phyloP scores from a whole-genome alignment of 53 echinoderm and acorn worm species.

The Mesocentrotus franciscanus region DNA sequence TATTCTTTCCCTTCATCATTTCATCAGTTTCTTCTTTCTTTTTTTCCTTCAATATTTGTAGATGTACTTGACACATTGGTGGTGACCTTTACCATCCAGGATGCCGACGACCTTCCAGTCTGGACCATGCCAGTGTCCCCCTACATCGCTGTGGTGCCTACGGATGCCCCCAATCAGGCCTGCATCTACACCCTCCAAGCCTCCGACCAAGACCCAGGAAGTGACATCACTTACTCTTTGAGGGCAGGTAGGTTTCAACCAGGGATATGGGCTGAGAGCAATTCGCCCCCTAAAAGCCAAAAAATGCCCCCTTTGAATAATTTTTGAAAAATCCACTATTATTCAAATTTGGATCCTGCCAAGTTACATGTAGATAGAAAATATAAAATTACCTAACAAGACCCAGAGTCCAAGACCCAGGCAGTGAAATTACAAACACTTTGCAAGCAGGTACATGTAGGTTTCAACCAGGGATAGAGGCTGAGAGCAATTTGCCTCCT shows the following conservation, averaged over 20 bases:
- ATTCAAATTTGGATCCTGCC: no score
- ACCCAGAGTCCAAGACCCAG: no score
- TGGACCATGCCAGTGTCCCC: conserved; percentile 87
- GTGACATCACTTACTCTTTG: conserved; percentile 74
- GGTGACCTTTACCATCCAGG: conserved; percentile 73
- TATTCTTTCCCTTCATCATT: not conserved
- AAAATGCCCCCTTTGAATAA: not conserved
- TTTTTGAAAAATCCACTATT: not conserved
- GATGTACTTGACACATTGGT: conserved; percentile 71
- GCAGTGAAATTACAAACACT: no score
- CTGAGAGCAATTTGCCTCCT: no score
- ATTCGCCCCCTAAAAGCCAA: not conserved
- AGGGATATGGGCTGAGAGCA: not conserved
- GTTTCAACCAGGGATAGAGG: no score
- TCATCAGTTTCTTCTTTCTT: not conserved
- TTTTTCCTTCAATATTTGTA: conserved; percentile 36
- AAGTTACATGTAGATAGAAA: no score
- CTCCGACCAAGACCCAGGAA: conserved; percentile 76
- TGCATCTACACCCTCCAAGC: conserved; percentile 85
- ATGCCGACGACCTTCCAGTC: conserved; percentile 85
- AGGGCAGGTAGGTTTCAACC: conserved; percentile 71
- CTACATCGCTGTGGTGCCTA: conserved; percentile 85
- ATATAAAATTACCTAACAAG: no score
- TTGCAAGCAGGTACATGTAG: no score
- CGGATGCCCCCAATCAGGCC: conserved; percentile 86